Evolutionary conservation across 2,888 invertebrate genomes (phyloP), one percentile per base, ranked within the genome.

Genomic region (Drosophila crucigera): DNA sequence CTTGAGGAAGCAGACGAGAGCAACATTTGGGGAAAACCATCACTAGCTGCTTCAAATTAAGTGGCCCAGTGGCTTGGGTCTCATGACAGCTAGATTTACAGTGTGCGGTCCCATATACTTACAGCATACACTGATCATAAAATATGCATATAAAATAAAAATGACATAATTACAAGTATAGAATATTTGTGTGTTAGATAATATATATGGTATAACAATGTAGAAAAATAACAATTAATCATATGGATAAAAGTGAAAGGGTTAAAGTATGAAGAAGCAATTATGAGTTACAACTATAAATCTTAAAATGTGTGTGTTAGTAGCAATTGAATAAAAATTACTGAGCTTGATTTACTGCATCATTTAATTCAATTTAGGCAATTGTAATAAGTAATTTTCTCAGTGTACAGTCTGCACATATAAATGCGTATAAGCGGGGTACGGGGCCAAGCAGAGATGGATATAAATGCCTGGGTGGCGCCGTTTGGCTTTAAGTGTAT

Each of bases 81-180:
- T 84, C 74, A 84, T 89, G 91, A 89, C 87, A 87, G 83, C 73
- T 84, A 91, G 87, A 87, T 87, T 87, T 89, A 87, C 88, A 87
- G 76, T 84, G 76, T 89, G 88, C 77, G 90, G 83, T 80, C 72
- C 77, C 75, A 83, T 68, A 47, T 63, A 47, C 39, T 54, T 39
- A 25, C 55, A 39, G 55, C 60, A 65, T 77, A 63, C 74, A 84
- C 80, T 66, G 59, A 16, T 43, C 47, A 25, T 16, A 25, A 66
- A 68, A 68, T 10, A 10, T 4, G 19, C 4, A 9, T 37, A 37
- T 19, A 19, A 37, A 35, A 35, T 35, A 35, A 35, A 35, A 35
- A 7, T 35, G 5, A 35, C 14, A 35, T 4, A 2, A 35, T 35
- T 14, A 14, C 16, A 25, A 47, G 22, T 16, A 4, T 4, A 1